phyloP scores from a whole-genome alignment of 2,797 vertebrate genomes.

The Phrynocephalus guinanensis region DNA sequence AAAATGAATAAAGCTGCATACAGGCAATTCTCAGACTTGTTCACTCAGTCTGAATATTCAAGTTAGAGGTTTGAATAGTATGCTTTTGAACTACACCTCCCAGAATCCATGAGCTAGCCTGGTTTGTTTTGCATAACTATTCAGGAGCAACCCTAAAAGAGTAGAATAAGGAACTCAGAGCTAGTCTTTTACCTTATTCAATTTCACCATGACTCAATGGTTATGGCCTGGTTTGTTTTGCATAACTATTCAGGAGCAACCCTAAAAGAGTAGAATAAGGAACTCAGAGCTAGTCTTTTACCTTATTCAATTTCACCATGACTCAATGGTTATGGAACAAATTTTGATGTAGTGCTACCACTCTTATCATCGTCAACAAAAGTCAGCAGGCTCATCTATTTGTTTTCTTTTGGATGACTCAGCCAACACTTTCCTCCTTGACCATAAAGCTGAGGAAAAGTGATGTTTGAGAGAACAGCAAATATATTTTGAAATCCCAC shows the following conservation, averaged over 20 bases:
- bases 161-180: no score
- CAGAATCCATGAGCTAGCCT: no score
- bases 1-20: background rate
- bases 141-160: no score
- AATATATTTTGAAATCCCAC: constrained; percentile 1
- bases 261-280: no score
- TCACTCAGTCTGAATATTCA: background rate
- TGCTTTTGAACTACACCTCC: no score
- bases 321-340: background rate
- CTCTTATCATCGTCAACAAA: background rate
- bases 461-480: background rate
- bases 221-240: background rate
- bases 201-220: background rate
- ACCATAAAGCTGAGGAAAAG: background rate
- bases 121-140: no score
- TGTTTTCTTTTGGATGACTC: constrained; percentile 2
- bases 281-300: no score
- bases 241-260: no score
- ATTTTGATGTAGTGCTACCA: background rate
- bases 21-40: background rate
- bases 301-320: background rate
- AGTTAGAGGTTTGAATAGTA: no score
- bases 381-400: background rate
- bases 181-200: no score
- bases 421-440: background rate